These are phyloP conservation scores for Spatulosminthurus flaviceps DNA, from an alignment of 2,888 invertebrate species.

Conservation along the genomic window DNA sequence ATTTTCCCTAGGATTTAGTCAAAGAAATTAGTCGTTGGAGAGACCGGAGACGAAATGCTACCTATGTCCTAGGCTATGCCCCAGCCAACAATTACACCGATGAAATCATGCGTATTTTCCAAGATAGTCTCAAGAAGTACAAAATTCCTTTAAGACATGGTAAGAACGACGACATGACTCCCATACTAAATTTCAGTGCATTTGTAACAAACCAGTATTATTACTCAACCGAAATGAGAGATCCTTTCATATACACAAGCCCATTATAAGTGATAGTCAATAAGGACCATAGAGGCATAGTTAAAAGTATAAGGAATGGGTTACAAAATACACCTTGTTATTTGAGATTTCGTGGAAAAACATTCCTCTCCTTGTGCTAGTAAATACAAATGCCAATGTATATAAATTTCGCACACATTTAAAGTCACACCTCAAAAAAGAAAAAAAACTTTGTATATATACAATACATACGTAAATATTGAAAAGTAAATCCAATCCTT, in stretches of 20 bases:
- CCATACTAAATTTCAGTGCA: neutral
- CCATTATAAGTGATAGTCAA: constrained; percentile 9
- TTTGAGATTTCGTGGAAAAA: neutral
- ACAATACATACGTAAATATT: too few species aligned
- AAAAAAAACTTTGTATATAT: too few species aligned
- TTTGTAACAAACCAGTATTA: constrained; percentile 4
- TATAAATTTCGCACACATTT: too few species aligned
- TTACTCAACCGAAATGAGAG: constrained; percentile 3
- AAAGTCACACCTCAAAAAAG: too few species aligned
- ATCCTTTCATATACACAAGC: neutral
- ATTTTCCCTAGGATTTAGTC: constrained; percentile 37
- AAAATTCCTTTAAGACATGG: constrained; percentile 32
- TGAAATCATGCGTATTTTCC: constrained; percentile 36
- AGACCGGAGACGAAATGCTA: constrained; percentile 33
- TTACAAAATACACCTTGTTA: neutral
- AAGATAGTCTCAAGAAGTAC: constrained; percentile 39
- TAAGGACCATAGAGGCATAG: too few species aligned
- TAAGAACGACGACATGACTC: constrained; percentile 13
- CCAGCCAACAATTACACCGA: constrained; percentile 40
- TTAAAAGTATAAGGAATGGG: neutral
- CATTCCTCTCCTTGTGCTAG: too few species aligned
- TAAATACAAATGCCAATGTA: too few species aligned
- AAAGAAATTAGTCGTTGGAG: constrained; percentile 37
- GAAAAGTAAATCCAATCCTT: too few species aligned
- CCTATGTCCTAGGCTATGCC: constrained; percentile 44